These are phyloP conservation scores for Chrysogorgia sp. DNA, from an alignment of 92 coral and sea anemone genomes.

Conservation along the genomic window DNA sequence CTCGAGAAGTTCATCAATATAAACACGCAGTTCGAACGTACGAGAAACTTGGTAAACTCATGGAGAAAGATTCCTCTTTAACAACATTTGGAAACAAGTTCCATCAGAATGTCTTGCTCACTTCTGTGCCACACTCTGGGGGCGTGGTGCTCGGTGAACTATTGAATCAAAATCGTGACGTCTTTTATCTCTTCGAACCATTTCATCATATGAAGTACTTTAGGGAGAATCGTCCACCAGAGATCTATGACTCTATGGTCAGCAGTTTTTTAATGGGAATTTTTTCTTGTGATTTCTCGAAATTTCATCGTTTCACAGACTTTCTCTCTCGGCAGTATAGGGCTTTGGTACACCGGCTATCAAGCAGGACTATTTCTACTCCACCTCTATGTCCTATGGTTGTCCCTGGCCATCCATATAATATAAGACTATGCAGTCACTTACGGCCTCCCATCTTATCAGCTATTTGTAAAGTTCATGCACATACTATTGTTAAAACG, in stretches of 20 bases:
- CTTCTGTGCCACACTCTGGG: conserved; percentile 77
- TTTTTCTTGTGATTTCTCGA: conserved; percentile 80
- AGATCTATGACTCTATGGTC: conserved; percentile 82
- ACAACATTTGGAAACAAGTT: conserved; percentile 82
- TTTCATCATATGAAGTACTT: conserved; percentile 75
- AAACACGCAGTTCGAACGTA: conserved; percentile 42
- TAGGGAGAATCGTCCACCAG: conserved; percentile 84
- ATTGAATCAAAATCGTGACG: conserved; percentile 79
- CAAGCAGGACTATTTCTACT: conserved; percentile 80
- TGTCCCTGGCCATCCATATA: conserved; percentile 50
- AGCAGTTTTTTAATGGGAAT: conserved; percentile 77
- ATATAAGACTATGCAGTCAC: conserved; percentile 80
- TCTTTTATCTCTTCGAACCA: conserved; percentile 84
- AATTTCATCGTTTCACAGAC: conserved; percentile 72
- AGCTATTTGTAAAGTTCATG: conserved; percentile 85
- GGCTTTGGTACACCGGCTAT: conserved; percentile 76
- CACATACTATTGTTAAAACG: conserved; percentile 84
- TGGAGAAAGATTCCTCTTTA: conserved; percentile 78
- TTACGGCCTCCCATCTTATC: conserved; percentile 76
- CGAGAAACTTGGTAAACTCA: conserved; percentile 68
- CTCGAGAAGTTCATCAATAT: conserved; percentile 13
- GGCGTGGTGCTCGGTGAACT: conserved; percentile 89
- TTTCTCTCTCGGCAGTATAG: conserved; percentile 86
- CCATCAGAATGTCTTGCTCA: conserved; percentile 76
- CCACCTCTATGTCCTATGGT: conserved; percentile 91